Conservation (phyloP, 2,888 invertebrate genomes). For the Tetragonula carbonaria region DNA sequence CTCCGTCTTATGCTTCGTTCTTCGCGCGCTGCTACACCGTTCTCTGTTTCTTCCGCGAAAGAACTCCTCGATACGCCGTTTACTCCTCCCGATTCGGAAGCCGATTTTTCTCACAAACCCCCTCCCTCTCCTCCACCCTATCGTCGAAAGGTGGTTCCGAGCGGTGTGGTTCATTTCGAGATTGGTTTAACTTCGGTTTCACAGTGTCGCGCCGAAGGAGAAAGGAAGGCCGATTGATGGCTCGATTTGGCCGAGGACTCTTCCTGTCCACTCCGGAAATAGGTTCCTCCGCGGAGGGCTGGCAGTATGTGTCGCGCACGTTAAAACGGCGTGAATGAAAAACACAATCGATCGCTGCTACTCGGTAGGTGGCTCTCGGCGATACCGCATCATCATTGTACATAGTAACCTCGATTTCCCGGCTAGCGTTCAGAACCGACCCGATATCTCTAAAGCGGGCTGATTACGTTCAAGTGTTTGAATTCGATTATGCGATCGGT, state of each 20-base stretch:
- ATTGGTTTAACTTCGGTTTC: neutral
- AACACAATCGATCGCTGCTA: slow-evolving; percentile 72
- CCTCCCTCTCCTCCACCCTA: neutral
- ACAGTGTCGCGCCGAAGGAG: neutral
- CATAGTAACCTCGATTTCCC: slow-evolving; percentile 61
- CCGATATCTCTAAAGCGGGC: slow-evolving; percentile 41
- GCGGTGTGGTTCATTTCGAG: slow-evolving; percentile 11
- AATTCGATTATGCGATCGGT: slow-evolving; percentile 41
- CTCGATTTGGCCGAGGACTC: neutral
- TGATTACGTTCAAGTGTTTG: slow-evolving; percentile 62
- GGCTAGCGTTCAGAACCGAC: slow-evolving; percentile 48
- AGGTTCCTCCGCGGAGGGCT: neutral
- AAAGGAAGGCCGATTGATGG: slow-evolving; percentile 6
- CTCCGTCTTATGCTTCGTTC: slow-evolving; percentile 1
- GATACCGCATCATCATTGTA: slow-evolving; percentile 60
- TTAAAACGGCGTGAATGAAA: slow-evolving; percentile 74
- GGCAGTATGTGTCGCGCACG: slow-evolving; percentile 42
- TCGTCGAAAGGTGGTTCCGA: slow-evolving; percentile 1
- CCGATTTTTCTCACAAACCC: neutral
- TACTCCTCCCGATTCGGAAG: neutral
- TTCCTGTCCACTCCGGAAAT: slow-evolving; percentile 22
- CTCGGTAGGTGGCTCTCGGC: slow-evolving; percentile 58
- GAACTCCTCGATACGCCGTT: neutral
- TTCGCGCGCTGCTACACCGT: neutral
- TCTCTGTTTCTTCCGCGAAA: neutral